phyloP scores from a whole-genome alignment of 2,888 invertebrate species.

The Dolichopus griseipennis region DNA sequence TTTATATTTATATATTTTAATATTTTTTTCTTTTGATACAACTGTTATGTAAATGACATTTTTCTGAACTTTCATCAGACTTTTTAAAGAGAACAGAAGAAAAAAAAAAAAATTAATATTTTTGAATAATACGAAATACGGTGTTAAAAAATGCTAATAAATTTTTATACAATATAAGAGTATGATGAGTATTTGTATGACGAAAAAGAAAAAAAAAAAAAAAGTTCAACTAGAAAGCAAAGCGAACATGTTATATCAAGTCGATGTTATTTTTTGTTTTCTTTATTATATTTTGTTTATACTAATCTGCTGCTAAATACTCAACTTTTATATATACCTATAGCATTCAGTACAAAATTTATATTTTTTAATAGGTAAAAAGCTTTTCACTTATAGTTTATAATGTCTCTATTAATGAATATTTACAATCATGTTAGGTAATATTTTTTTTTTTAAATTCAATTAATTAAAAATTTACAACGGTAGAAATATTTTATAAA shows the following conservation, averaged over 20 bases:
- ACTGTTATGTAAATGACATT: background rate
- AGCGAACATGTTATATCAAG: conserved; percentile 22
- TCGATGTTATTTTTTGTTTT: conserved; percentile 13
- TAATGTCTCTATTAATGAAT: too few species aligned
- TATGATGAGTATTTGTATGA: background rate
- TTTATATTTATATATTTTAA: too few species aligned
- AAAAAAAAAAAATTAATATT: background rate
- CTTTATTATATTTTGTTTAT: background rate
- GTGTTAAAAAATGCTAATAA: conserved; percentile 6
- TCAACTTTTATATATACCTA: background rate
- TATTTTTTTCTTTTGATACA: background rate
- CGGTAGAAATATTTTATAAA: too few species aligned
- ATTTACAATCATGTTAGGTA: too few species aligned
- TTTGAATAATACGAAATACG: background rate
- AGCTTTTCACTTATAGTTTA: too few species aligned
- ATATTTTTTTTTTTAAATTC: too few species aligned
- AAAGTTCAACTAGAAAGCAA: conserved; percentile 7
- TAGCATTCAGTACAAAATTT: too few species aligned
- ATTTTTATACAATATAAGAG: background rate
- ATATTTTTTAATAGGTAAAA: too few species aligned
- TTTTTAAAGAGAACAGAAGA: background rate
- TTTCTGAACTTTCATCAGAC: background rate
- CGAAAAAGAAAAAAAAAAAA: background rate
- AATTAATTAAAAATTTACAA: too few species aligned
- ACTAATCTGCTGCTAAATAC: background rate